Evolutionary conservation across 2,888 invertebrate genomes (phyloP), one percentile per base, ranked within the genome.

Genomic region (Beris chalybata): DNA sequence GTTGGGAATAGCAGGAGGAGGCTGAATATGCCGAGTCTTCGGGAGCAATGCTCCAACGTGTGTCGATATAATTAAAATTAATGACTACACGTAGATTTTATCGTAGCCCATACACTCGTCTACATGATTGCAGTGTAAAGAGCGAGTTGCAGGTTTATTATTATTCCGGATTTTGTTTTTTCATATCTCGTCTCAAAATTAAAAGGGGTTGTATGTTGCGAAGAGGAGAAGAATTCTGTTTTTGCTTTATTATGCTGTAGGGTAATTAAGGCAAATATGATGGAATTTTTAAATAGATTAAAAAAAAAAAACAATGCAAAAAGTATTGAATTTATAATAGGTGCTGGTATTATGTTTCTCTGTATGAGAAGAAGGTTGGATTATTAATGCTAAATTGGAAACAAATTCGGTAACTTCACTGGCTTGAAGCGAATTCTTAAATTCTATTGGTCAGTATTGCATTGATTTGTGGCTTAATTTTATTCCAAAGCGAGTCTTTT

Each of bases 31-130:
- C 7, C 5, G 38, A 38, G 38, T 7, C 38, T 38, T 38, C 9
- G 38, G 38, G 38, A 38, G 38, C 38, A 38, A 38, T 38, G 38
- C 38, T 38, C 38, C 38, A 9, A 38, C 38, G 38, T 38, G 29
- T 61, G 61, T 52, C 43, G 61, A 61, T 61, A 52, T 61, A 61
- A 61, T 61, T 61, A 61, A 48, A 61, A 61, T 50, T 31, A 61
- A 61, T 61, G 61, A 61, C 50, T 61, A 50, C 48, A 30, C 61
- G 48, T 38, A 61, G 48, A 61, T 56, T 56, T 43, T 56, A 56
- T 53, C 53, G 53, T 53, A 6, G 15, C 29, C 30, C 22, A 29
- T 31, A 31, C 7, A 13, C 43, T 5, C 43, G 38, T 43, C 38
- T 56, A 38, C 30, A 12, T 56, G 13, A 38, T 56, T 38, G 13